Evolutionary conservation across 1,140 invertebrate genomes (phyloP), one percentile per base, ranked within the genome.

Genomic region (Mylabris phalerata): DNA sequence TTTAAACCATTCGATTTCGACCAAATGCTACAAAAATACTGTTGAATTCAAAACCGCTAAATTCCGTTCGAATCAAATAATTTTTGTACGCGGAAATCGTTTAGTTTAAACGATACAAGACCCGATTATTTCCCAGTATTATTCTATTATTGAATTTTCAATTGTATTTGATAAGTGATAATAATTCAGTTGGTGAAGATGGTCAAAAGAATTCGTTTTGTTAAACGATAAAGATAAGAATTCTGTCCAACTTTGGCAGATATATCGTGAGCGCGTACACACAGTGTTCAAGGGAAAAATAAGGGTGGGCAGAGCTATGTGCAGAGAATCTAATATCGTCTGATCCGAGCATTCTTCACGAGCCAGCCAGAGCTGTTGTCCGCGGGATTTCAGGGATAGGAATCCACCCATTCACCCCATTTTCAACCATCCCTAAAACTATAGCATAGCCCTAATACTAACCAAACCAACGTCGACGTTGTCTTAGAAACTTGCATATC

Each of bases 241-340:
- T 60, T 60, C 59, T 60, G 59, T 60, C 59, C 59, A 56, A 48
- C 59, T 55, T 47, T 60, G 59, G 59, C 47, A 60, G 52, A 56
- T 60, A 55, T 60, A 55, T 56, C 52, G 59, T 44, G 39, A 1
- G 1, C 44, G 50, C 45, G 41, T 42, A 42, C 10, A 19, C 19
- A 42, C 9, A 4, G 41, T 10, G 41, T 57, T 54, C 42, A 48
- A 48, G 60, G 50, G 57, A 60, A 61, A 66, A 63, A 57, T 54
- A 58, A 55, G 51, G 50, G 51, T 47, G 44, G 48, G 52, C 54
- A 51, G 50, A 52, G 61, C 62, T 60, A 59, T 57, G 55, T 60
- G 62, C 55, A 48, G 67, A 57, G 64, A 66, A 69, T 69, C 66
- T 64, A 69, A 69, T 69, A 69, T 69, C 66, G 60, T 62, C 59